Conservation (phyloP, 1,140 invertebrate species). For the Hormaphis cornu region DNA sequence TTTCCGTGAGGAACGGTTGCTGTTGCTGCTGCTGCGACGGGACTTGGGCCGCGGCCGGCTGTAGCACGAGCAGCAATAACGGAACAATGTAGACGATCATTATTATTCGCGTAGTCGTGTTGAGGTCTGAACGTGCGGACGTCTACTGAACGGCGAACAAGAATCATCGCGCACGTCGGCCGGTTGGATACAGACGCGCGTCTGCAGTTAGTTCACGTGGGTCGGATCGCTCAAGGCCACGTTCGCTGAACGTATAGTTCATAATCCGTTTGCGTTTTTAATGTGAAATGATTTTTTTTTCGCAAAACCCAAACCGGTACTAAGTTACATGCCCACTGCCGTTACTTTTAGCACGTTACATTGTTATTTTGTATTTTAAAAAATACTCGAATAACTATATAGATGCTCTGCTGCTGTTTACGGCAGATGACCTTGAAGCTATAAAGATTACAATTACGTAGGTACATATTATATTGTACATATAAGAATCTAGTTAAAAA, state of each 20-base stretch:
- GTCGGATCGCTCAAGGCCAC: neutral
- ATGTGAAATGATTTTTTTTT: neutral
- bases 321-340: too few species aligned
- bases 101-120: constrained; percentile 19
- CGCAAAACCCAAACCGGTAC: constrained; percentile 4
- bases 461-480: too few species aligned
- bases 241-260: too few species aligned
- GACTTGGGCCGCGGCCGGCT: neutral
- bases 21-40: constrained; percentile 35
- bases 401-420: too few species aligned
- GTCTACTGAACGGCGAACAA: constrained; percentile 14
- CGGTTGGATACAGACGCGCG: neutral
- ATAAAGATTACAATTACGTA: too few species aligned
- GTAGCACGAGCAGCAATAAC: neutral
- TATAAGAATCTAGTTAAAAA: too few species aligned
- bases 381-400: too few species aligned
- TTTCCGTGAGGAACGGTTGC: constrained; percentile 33
- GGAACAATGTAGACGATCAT: too few species aligned
- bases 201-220: constrained; percentile 9
- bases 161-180: neutral
- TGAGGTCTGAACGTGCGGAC: neutral
- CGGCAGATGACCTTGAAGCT: too few species aligned
- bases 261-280: neutral
- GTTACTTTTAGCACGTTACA: too few species aligned
- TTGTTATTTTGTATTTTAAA: too few species aligned